Base-by-base conservation (phyloP, 2,113 vertebrate genomes). In the Turdus rufiventris region DNA sequence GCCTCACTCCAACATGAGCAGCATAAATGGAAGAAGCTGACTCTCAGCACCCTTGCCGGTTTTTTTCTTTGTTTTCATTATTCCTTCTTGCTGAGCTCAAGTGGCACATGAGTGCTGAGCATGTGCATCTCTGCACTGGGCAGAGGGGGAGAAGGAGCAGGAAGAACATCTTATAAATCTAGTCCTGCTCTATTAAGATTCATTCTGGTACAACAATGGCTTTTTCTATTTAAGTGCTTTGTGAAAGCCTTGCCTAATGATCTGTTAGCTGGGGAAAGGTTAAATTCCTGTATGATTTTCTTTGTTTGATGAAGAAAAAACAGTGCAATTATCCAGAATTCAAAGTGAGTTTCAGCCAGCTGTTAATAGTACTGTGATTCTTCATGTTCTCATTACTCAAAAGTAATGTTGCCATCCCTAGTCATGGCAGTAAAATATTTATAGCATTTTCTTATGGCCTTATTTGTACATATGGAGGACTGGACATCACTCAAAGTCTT, bases 241-340 rank as follows among this genome's bases (percentile, higher is more conserved):
- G 40, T 81, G 76, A 87, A 92, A 96, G 61, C 73, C 72, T 88
- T 79, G 87, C 87, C 85, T 94, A 96, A 96, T 96, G 87, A 96
- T 94, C 94, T 97, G 93, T 88, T 96, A 89, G 76, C 89, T 92
- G 94, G 80, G 86, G 89, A 95, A 94, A 97, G 86, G 95, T 96
- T 95, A 94, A 93, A 91, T 86, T 93, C 81, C 66, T 47, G 50
- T 65, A 93, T 89, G 91, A 85, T 93, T 91, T 92, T 89, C 89
- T 91, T 73, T 74, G 65, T 97, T 89, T 92, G 92, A 95, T 93
- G 93, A 97, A 97, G 91, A 93, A 96, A 92, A 92, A 96, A 84
- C 53, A 62, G 92, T 91, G 85, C 83, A 95, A 91, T 91, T 96
- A 95, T 95, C 84, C 58, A 43, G 86, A 87, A 96, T 90, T 93